A percentile compares a stretch with the other conserved stretches of the same genome.
These are phyloP conservation scores for Nipponacmea schrenckii DNA, from an alignment of 2,888 invertebrate species.

Conservation along the genomic window DNA sequence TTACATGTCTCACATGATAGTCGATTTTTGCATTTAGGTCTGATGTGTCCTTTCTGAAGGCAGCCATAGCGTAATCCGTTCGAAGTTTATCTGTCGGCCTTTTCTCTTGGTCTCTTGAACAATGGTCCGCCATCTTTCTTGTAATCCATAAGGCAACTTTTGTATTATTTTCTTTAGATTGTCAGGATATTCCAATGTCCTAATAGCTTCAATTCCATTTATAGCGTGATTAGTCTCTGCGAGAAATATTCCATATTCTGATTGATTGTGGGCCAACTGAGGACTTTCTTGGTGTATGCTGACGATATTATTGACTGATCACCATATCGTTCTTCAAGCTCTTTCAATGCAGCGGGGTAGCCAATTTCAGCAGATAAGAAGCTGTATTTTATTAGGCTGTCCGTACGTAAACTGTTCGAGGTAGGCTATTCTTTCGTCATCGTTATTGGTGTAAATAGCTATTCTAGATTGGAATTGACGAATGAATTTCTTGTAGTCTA, in stretches of 20 bases:
- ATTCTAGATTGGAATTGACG: not conserved
- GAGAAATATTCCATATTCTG: constrained; percentile 5
- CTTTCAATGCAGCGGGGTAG: not conserved
- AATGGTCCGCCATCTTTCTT: constrained; percentile 18
- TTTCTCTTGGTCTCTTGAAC: constrained; percentile 3
- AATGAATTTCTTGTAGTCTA: not conserved
- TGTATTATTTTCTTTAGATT: constrained; percentile 12
- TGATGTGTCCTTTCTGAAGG: constrained; percentile 6
- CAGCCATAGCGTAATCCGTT: constrained; percentile 10
- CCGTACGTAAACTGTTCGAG: no score
- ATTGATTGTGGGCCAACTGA: no score
- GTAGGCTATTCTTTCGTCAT: no score
- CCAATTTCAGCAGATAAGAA: not conserved
- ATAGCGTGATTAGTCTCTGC: constrained; percentile 16
- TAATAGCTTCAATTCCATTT: not conserved
- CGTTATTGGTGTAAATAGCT: no score
- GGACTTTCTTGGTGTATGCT: no score
- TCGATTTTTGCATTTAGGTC: not conserved
- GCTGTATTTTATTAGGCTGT: not conserved
- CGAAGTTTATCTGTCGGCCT: constrained; percentile 10
- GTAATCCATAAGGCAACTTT: constrained; percentile 11
- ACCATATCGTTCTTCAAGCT: not conserved
- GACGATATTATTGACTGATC: not conserved
- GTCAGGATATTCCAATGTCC: constrained; percentile 18
- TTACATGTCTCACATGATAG: not conserved